These are phyloP conservation scores for Eublepharis macularius DNA, from an alignment of 2,113 vertebrate genomes.

Conservation along the genomic window DNA sequence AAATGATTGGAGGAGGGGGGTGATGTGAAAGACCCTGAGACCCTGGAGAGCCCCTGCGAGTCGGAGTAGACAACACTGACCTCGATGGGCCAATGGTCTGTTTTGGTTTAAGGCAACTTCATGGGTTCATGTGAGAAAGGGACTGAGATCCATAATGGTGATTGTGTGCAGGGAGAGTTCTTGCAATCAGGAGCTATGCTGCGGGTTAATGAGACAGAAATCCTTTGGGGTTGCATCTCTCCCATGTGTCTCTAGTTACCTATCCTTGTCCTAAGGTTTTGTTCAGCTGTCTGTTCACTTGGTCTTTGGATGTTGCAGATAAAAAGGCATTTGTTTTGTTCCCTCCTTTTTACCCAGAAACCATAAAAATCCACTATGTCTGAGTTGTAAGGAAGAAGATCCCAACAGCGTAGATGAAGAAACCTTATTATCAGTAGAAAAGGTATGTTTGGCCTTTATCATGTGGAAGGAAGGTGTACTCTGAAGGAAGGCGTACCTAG, in stretches of 20 bases:
- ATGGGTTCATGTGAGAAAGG: too few species aligned
- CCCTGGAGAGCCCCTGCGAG: too few species aligned
- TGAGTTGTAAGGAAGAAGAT: conserved; percentile 76
- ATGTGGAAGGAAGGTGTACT: not conserved
- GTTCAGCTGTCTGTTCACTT: not conserved
- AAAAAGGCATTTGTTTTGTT: not conserved
- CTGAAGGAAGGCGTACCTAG: not conserved
- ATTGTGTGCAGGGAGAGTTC: too few species aligned
- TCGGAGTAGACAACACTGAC: too few species aligned
- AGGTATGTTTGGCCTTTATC: conserved; percentile 65
- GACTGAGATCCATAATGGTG: too few species aligned
- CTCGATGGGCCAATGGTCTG: too few species aligned
- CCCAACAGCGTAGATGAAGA: conserved; percentile 59
- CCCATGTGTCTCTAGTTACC: too few species aligned
- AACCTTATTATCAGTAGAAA: conserved; percentile 73
- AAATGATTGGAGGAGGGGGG: too few species aligned
- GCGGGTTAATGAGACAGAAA: not conserved
- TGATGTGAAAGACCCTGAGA: too few species aligned
- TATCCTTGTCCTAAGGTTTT: too few species aligned
- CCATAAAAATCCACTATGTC: conserved; percentile 73
- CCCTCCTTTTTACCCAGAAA: conserved; percentile 66
- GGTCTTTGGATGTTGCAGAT: not conserved
- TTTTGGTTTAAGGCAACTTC: too few species aligned
- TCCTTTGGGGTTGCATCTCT: not conserved
- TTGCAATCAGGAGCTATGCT: too few species aligned